Evolutionary conservation across 2,113 vertebrate genomes (phyloP).

Genomic region (Hystrix cristata): DNA sequence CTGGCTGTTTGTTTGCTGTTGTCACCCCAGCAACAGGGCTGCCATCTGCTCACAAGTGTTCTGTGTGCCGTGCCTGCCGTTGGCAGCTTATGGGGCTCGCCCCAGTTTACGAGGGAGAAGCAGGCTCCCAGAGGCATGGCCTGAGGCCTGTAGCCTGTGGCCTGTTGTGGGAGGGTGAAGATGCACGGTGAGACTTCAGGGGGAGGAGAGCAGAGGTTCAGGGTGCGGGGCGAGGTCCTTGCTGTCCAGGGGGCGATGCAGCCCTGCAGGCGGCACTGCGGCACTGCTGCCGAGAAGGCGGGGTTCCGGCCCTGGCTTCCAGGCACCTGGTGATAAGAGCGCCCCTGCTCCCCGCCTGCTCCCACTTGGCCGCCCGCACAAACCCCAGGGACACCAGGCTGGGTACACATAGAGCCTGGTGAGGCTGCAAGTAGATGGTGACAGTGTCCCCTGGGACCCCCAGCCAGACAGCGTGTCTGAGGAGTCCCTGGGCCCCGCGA

Average conservation of each 20-base stretch:
- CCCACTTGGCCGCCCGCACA: neutral
- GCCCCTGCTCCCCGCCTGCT: fast-evolving
- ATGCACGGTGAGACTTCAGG: neutral
- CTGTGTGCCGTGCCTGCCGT: fast-evolving
- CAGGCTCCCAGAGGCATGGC: neutral
- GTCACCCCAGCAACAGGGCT: neutral
- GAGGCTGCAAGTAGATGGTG: neutral
- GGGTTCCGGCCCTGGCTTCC: neutral
- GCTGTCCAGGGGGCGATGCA: fast-evolving
- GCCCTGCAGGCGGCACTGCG: neutral
- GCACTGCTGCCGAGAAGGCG: neutral
- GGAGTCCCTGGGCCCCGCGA: neutral
- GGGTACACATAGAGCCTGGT: neutral
- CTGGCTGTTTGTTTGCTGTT: neutral
- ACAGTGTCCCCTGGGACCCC: neutral
- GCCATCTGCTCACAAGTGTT: neutral
- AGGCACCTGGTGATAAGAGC: neutral
- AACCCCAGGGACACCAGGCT: neutral
- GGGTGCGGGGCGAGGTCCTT: fast-evolving
- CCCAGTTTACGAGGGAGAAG: neutral
- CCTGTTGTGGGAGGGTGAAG: neutral
- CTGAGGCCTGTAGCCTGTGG: fast-evolving
- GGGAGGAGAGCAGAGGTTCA: fast-evolving
- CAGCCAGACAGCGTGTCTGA: neutral
- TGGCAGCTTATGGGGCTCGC: fast-evolving